phyloP scores from a whole-genome alignment of 2,113 vertebrate genomes.

The Beaufortia kweichowensis region DNA sequence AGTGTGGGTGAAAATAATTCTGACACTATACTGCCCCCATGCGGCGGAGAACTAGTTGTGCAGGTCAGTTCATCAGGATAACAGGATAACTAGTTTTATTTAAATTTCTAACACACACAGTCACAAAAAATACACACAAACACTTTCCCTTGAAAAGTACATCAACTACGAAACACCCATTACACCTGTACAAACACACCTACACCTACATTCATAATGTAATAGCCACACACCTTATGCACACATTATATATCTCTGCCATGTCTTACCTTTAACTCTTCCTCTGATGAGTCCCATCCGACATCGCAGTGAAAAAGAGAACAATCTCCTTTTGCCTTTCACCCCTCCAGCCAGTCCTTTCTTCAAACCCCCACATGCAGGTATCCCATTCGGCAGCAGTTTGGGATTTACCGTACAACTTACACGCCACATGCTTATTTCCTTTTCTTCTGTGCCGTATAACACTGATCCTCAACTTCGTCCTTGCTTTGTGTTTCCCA shows the following conservation, averaged over 20 bases:
- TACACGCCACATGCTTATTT: constrained; percentile 63
- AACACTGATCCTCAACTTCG: constrained; percentile 61
- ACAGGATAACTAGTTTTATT: not conserved
- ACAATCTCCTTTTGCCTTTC: constrained; percentile 69
- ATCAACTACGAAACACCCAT: not conserved
- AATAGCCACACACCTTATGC: not conserved
- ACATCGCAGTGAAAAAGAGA: constrained; percentile 74
- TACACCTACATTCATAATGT: not conserved
- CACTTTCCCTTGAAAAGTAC: not conserved
- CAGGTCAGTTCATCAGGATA: constrained; percentile 22
- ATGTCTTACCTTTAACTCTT: constrained; percentile 68
- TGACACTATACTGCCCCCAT: constrained; percentile 61
- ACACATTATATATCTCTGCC: not conserved
- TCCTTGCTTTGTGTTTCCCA: constrained; percentile 33
- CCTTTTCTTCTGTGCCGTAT: not conserved
- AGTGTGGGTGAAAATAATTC: not conserved
- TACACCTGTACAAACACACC: not conserved
- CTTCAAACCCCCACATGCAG: constrained; percentile 58
- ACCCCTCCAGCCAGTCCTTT: constrained; percentile 56
- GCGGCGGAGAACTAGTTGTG: constrained; percentile 50
- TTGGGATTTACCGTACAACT: constrained; percentile 57
- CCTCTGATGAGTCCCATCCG: constrained; percentile 73
- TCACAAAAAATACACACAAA: not conserved
- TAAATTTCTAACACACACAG: constrained; percentile 26
- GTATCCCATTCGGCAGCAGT: constrained; percentile 62